phyloP scores from a whole-genome alignment of 2,888 invertebrate genomes.

The Ferrisia virgata region DNA sequence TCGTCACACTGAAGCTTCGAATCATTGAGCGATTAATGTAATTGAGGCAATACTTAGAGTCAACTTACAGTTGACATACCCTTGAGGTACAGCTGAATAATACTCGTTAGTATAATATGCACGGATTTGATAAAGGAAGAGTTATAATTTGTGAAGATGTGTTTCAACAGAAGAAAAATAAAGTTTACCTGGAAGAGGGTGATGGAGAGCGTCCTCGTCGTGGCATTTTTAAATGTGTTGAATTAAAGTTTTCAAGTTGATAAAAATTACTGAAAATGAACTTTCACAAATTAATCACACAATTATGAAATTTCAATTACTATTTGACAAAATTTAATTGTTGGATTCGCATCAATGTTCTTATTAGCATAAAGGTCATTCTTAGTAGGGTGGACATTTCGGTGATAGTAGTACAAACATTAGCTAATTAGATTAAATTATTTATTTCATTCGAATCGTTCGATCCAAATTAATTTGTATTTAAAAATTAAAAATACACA shows the following conservation, averaged over 20 bases:
- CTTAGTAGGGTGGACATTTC: neutral
- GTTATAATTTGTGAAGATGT: neutral
- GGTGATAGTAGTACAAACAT: neutral
- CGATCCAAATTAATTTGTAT: neutral
- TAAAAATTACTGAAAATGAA: neutral
- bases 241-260: neutral
- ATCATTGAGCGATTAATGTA: too few relatives aligned
- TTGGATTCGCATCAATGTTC: conserved; percentile 12
- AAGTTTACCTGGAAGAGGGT: conserved; percentile 62
- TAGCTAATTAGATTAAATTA: neutral
- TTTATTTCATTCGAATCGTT: neutral
- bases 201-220: conserved; percentile 73
- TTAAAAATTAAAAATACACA: neutral
- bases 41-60: too few relatives aligned
- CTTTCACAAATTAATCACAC: neutral
- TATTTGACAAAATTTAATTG: conserved; percentile 4
- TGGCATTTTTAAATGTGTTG: conserved; percentile 60
- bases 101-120: too few relatives aligned
- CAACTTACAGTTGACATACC: too few relatives aligned
- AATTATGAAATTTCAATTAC: neutral
- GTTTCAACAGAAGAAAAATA: neutral
- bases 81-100: too few relatives aligned
- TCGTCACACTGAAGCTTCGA: too few relatives aligned
- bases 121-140: too few relatives aligned
- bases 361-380: neutral